These are phyloP conservation scores for Drosophila phalerata DNA, from an alignment of 2,888 invertebrate genomes.

Conservation along the genomic window DNA sequence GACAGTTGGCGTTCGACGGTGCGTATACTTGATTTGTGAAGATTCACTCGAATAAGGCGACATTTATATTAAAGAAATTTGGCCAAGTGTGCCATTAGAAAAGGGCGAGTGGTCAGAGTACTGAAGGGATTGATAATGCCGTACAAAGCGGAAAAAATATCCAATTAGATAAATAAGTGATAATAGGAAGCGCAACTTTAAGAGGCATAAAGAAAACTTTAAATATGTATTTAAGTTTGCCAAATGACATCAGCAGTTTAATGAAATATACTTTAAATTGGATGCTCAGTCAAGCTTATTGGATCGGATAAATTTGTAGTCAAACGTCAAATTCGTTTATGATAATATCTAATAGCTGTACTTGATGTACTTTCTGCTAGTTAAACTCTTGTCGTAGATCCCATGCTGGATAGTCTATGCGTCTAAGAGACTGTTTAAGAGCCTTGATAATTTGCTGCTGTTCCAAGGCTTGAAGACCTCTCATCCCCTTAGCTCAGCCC, in stretches of 20 bases:
- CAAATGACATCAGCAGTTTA: not conserved
- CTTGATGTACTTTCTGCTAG: conserved; percentile 29
- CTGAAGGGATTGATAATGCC: conserved; percentile 9
- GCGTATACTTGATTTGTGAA: conserved; percentile 69
- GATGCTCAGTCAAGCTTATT: conserved; percentile 1
- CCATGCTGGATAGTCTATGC: conserved; percentile 20
- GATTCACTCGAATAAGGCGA: conserved; percentile 45
- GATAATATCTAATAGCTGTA: conserved; percentile 17
- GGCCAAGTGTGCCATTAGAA: conserved; percentile 9
- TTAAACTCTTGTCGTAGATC: conserved; percentile 28
- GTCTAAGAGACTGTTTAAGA: conserved; percentile 32
- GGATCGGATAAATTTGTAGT: conserved; percentile 22
- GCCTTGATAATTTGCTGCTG: conserved; percentile 65
- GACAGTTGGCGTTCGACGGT: conserved; percentile 56
- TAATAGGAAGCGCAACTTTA: conserved; percentile 6
- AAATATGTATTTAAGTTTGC: not conserved
- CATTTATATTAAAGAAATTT: conserved; percentile 38
- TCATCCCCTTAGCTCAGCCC: conserved; percentile 1
- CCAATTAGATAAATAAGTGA: conserved; percentile 24
- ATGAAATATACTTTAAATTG: conserved; percentile 6
- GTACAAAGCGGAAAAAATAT: not conserved
- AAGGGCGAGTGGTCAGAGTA: not conserved
- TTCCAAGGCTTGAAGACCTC: conserved; percentile 21
- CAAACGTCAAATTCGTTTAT: conserved; percentile 25
- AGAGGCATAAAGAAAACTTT: not conserved